Evolutionary conservation across 2,113 vertebrate genomes (phyloP).

Genomic region (Pelmatolapia mariae): DNA sequence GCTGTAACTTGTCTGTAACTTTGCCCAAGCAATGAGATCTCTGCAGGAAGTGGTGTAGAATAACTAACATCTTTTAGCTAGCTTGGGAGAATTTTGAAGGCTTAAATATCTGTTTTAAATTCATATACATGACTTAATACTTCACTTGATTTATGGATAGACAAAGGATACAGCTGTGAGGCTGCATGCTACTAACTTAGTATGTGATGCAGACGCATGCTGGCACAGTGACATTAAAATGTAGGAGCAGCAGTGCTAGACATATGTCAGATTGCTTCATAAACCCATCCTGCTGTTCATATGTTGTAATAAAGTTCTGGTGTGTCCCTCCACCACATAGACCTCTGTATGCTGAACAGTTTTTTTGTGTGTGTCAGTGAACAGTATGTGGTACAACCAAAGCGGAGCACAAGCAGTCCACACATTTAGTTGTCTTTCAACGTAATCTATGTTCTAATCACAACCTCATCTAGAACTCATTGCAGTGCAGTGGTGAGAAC

Average conservation of each 20-base stretch:
- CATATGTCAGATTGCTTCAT: not conserved
- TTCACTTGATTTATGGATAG: not conserved
- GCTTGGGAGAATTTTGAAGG: not conserved
- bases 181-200: not conserved
- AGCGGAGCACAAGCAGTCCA: not conserved
- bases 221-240: not conserved
- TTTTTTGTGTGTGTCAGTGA: not conserved
- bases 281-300: constrained; percentile 4
- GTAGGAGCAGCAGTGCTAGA: not conserved
- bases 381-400: not conserved
- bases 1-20: constrained; percentile 49
- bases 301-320: not conserved
- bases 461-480: constrained; percentile 27
- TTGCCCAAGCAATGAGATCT: not conserved
- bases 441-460: constrained; percentile 15
- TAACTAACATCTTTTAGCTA: not conserved
- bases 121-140: not conserved
- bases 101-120: not conserved
- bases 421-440: not conserved
- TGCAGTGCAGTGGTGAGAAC: constrained; percentile 12
- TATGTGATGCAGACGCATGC: not conserved
- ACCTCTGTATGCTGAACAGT: not conserved
- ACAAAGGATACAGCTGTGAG: not conserved
- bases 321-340: not conserved
- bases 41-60: not conserved